A percentile compares a stretch with the other conserved stretches of the same genome.
Conservation (phyloP, 2,113 vertebrate genomes). For the Poicephalus gulielmi region DNA sequence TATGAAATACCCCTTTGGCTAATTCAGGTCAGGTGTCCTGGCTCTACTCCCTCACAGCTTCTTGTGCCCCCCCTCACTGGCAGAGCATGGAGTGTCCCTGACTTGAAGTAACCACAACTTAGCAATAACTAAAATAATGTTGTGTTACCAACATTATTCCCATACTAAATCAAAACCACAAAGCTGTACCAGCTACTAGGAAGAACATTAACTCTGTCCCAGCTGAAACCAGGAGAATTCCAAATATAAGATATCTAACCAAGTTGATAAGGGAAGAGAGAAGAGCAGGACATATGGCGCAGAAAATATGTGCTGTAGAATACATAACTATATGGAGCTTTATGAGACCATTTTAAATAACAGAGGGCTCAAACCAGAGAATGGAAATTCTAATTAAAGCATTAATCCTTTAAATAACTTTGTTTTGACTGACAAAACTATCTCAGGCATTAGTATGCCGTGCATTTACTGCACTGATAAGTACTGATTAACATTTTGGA, state of each 20-base stretch:
- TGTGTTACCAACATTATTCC: neutral
- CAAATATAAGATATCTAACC: neutral
- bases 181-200: neutral
- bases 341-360: neutral
- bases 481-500: neutral
- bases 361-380: neutral
- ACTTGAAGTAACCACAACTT: neutral
- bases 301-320: neutral
- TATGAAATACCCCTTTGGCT: neutral
- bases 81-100: neutral
- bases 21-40: neutral
- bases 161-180: neutral
- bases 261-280: neutral
- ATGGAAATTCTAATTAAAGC: conserved; percentile 7
- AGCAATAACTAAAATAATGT: neutral
- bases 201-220: neutral
- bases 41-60: neutral
- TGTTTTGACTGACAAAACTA: neutral
- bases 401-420: neutral
- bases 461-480: neutral
- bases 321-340: neutral
- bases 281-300: neutral
- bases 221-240: neutral
- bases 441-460: neutral
- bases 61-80: neutral